Evolutionary conservation across 53 echinoderm and acorn worm species (phyloP).

Genomic region (Patiria pectinifera): DNA sequence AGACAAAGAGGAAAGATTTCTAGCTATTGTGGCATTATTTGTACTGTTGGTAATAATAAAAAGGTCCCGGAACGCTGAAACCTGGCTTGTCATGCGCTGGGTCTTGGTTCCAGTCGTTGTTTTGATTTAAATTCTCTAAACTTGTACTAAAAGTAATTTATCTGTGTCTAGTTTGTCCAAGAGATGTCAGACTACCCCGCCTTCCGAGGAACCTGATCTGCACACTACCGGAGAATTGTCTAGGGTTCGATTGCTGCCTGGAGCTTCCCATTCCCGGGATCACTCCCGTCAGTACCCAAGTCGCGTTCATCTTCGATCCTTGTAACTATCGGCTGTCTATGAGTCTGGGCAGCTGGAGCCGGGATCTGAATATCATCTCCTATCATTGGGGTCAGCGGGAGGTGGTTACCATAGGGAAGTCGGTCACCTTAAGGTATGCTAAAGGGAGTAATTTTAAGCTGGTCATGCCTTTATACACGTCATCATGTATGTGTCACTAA

Average conservation of each 20-base stretch:
- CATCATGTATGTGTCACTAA: too few relatives aligned
- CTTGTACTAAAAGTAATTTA: neutral
- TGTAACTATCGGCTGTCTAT: slow-evolving; percentile 34
- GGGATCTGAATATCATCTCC: slow-evolving; percentile 16
- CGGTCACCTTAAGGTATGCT: slow-evolving; percentile 39
- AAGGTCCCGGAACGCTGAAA: too few relatives aligned
- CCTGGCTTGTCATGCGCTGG: too few relatives aligned
- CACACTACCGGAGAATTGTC: slow-evolving; percentile 61
- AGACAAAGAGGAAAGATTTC: too few relatives aligned
- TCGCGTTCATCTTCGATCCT: slow-evolving; percentile 60
- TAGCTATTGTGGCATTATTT: too few relatives aligned
- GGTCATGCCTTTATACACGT: too few relatives aligned
- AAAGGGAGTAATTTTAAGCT: neutral
- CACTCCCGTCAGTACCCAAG: slow-evolving; percentile 36
- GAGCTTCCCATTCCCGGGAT: slow-evolving; percentile 35
- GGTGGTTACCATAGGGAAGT: slow-evolving; percentile 35
- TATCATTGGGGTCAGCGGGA: slow-evolving; percentile 59
- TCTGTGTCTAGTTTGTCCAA: slow-evolving; percentile 45
- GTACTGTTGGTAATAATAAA: too few relatives aligned
- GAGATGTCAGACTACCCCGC: slow-evolving; percentile 48
- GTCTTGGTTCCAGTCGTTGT: too few relatives aligned
- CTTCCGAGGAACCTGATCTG: slow-evolving; percentile 44
- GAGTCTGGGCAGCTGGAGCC: slow-evolving; percentile 39
- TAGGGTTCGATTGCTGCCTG: slow-evolving; percentile 62
- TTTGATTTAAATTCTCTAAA: too few relatives aligned